Base-by-base conservation (phyloP, 2,888 invertebrate species). In the Graphium colonna region DNA sequence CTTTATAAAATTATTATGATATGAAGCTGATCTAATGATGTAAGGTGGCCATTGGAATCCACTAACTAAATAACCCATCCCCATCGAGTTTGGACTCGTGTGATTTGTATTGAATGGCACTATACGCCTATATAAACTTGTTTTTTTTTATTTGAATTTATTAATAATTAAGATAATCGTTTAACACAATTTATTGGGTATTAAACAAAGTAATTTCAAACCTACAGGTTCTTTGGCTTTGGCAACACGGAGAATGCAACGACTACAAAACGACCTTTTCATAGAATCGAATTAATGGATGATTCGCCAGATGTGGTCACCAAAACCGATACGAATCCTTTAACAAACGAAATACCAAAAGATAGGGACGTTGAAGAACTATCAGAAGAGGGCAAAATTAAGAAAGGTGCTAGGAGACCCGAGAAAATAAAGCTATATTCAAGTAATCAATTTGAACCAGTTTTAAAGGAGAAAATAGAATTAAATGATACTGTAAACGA, bases 321-420 rank as follows among this genome's bases (percentile, higher is more conserved):
- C 1, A 77, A 73, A 43, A 47, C 64, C 0, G 66, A 64, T 0
- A 56, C 73, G 4, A 65, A 69, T 12, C 76, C 78, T 0, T 51
- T 78, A 0, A 71, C 70, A 58, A 85, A 86, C 60, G 71, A 77
- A 18, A 75, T 81, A 12, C 61, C 67, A 0, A 60, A 60, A 5
- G 67, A 65, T 1, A 71, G 81, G 58, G 88, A 87, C 28, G 73
- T 82, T 0, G 89, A 89, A 61, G 85, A 87, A 57, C 53, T 89
- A 0, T 81, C 85, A 0, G 58, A 63, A 0, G 83, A 82, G 36
- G 75, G 69, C 0, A 15, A 73, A 0, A 7, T 17, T 3, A 73
- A 64, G 16, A 82, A 75, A 58, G 44, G 48, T 0, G 75, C 74
- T 0, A 78, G 71, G 33, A 88, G 85, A 67, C 89, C 89, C 0